phyloP scores from a whole-genome alignment of 2,888 invertebrate species.

The Aporophyla nigra region DNA sequence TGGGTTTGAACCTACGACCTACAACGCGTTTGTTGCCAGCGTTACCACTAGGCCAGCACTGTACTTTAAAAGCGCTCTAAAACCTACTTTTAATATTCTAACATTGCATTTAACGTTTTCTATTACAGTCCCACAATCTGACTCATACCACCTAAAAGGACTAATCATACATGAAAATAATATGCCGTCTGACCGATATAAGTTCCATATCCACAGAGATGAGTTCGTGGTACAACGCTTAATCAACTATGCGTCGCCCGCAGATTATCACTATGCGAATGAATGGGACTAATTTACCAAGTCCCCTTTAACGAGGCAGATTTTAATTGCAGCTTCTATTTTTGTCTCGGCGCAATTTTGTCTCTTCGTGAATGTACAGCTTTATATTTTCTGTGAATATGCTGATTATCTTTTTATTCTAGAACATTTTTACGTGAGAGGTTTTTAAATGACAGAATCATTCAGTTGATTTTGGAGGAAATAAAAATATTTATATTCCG shows the following conservation, averaged over 20 bases:
- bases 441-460: neutral
- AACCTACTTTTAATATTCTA: no score
- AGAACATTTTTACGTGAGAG: neutral
- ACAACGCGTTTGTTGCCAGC: no score
- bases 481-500: neutral
- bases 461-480: no score
- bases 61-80: no score
- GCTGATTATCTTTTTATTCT: neutral
- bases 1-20: no score
- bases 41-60: no score
- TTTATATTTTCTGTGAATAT: conserved; percentile 44
- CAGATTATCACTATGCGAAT: conserved; percentile 73
- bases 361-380: conserved; percentile 44
- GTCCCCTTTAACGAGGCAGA: conserved; percentile 59
- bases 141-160: conserved; percentile 6
- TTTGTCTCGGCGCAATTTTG: conserved; percentile 60
- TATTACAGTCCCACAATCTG: neutral
- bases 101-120: neutral
- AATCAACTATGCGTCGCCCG: conserved; percentile 71
- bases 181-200: conserved; percentile 29
- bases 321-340: conserved; percentile 67
- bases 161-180: conserved; percentile 17
- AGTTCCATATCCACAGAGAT: conserved; percentile 27
- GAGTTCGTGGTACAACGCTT: conserved; percentile 49
- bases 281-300: conserved; percentile 77